Evolutionary conservation across 53 echinoderm and acorn worm genomes (phyloP), one percentile per base, ranked within the genome.

Genomic region (Hippasteria phrygiana): DNA sequence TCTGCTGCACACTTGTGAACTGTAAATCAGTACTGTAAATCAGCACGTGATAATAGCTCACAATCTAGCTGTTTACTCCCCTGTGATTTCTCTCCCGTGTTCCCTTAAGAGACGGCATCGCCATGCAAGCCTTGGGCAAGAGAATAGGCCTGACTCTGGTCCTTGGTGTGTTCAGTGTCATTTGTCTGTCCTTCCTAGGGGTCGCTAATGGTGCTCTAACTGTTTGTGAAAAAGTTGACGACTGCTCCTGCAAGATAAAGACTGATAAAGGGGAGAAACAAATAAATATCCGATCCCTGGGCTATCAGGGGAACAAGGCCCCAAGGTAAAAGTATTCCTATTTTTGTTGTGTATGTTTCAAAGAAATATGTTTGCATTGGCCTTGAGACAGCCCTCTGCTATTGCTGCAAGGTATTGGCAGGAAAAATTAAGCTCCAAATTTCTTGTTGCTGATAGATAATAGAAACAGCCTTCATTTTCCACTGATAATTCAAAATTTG

Each of bases 251-350:
- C 39, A 41, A 11, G 9, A 6, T 26, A 0, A 38, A 37, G 34
- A 66, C 67, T 8, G 33, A 33, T 34, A 29, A 34, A 34, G 67
- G 67, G 1, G 78, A 55, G 22, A 20, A 78, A 26, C 11, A 20
- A 9, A 78, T 78, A n/a, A 78, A 78, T 59, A 54, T 78, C 26
- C 26, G 37, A 36, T 53, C 54, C 22, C 0, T 78, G 59, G 78
- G 78, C 41, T 36, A 37, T 22, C 11, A 22, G 37, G 78, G 59
- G 26, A 34, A 18, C 53, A n/a, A 37, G 11, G 78, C 78, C 11
- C 78, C 78, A 1, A 78, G 55, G 78, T 78, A 59, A 78, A 59
- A 39, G n/a, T 55, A 12, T 32, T 5, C 31, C 31, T 76, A 53
- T 48, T 16, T 33, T 17, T 53, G 14, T 5, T 9, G 22, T 11